Evolutionary conservation across 1,140 invertebrate species (phyloP), one percentile per base, ranked within the genome.

Genomic region (Zaprionus kolodkinae): DNA sequence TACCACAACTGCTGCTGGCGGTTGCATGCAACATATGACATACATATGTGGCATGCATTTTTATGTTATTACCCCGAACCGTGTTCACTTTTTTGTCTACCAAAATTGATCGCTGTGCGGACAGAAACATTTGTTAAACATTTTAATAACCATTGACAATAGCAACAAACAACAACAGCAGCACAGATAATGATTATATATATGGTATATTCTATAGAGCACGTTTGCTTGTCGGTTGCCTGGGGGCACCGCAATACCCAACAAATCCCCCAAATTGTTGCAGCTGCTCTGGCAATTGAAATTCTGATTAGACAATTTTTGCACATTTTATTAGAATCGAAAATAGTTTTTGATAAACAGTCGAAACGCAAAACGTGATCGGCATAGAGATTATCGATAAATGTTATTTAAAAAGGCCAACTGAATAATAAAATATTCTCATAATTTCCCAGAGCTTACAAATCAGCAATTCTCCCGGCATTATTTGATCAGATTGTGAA

Each of bases 91-190:
- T 79, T 79, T 76, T 79, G 81, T 64, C 68, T 62, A 64, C 17
- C 9, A 50, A 50, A 21, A 50, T 81, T 64, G 81, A 81, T 78
- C 69, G 78, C 69, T n/a, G 21, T n/a, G 60, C 33, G 62, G 66
- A 78, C 76, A 76, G 76, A 70, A 86, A 85, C 82, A 85, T 86
- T 85, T 85, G 82, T 85, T 81, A 85, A 85, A 85, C 82, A 85
- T 85, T 85, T 81, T 85, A 85, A 85, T 84, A 84, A 84, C 81
- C 70, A 81, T 81, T 81, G 69, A 74, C 73, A 81, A 85, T 69
- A 75, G 63, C 66, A 78, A 68, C 50, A 78, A 61, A 66, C 66
- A 78, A 68, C 40, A 38, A 12, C 69, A 77, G 64, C 59, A 38
- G 17, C 54, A 59, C 25, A 61, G 48, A 73, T 69, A 68, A 48